Evolutionary conservation across 2,888 invertebrate species (phyloP).

Genomic region (Brachyopa scutellaris): DNA sequence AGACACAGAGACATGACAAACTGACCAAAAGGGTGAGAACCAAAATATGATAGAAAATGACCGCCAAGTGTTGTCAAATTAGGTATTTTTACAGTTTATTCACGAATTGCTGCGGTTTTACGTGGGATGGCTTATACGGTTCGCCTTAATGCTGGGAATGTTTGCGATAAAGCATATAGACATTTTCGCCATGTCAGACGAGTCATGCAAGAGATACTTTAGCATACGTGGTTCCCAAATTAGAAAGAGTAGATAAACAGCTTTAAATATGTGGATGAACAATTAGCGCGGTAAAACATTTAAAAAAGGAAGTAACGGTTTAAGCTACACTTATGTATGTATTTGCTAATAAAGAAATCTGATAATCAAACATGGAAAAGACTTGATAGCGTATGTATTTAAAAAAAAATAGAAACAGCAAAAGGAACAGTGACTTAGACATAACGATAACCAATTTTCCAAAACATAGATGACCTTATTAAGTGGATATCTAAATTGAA

Average conservation of each 20-base stretch:
- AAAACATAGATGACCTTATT: too few species aligned
- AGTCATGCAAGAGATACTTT: conserved; percentile 25
- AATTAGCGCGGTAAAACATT: neutral
- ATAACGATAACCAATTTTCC: too few species aligned
- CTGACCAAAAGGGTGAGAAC: conserved; percentile 25
- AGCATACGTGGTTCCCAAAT: neutral
- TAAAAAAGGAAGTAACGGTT: too few species aligned
- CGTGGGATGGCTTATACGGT: conserved; percentile 59
- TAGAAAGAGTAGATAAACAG: neutral
- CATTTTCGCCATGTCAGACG: conserved; percentile 21
- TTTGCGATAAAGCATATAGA: conserved; percentile 4
- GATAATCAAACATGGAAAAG: too few species aligned
- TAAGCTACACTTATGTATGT: too few species aligned
- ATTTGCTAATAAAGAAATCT: too few species aligned
- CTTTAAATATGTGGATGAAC: conserved; percentile 12
- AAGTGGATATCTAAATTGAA: too few species aligned
- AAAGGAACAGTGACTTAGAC: too few species aligned
- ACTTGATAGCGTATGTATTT: too few species aligned
- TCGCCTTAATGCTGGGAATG: conserved; percentile 38
- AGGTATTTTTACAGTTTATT: conserved; percentile 51
- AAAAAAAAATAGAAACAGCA: too few species aligned
- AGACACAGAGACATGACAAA: neutral
- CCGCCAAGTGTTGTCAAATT: conserved; percentile 56
- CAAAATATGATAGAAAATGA: conserved; percentile 34
- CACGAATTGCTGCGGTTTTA: conserved; percentile 67